phyloP scores from a whole-genome alignment of 37 sponge, comb jelly and placozoan genomes.

The Diacarnus erythraeanus region DNA sequence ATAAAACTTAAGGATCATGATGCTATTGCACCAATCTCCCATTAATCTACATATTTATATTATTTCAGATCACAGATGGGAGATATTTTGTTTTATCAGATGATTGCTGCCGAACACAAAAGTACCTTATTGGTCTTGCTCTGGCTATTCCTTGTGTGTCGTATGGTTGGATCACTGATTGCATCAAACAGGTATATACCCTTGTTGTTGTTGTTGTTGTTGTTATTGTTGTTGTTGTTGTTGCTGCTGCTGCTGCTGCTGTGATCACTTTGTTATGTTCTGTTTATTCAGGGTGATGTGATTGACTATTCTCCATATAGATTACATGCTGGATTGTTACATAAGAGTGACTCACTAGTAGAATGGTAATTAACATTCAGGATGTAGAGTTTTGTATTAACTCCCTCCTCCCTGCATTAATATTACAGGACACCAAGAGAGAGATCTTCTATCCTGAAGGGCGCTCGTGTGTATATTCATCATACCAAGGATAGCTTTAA shows the following conservation, averaged over 20 bases:
- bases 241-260: too few relatives aligned
- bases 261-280: not conserved
- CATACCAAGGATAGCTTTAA: not conserved
- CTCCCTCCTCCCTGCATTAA: slow-evolving; percentile 2
- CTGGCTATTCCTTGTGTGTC: slow-evolving; percentile 62
- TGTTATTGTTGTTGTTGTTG: too few relatives aligned
- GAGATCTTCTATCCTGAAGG: slow-evolving; percentile 24
- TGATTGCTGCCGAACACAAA: slow-evolving; percentile 42
- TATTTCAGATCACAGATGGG: slow-evolving; percentile 16
- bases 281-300: slow-evolving; percentile 10
- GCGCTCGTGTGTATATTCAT: slow-evolving; percentile 3
- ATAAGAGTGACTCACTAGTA: not conserved
- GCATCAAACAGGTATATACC: slow-evolving; percentile 56
- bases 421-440: slow-evolving; percentile 18
- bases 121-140: slow-evolving; percentile 64
- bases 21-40: too few relatives aligned
- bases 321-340: slow-evolving; percentile 18
- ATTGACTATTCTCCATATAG: slow-evolving; percentile 13
- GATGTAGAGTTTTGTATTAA: slow-evolving; percentile 1
- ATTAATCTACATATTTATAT: not conserved
- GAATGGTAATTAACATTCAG: too few relatives aligned
- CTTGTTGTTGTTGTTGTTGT: too few relatives aligned
- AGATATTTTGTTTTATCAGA: slow-evolving; percentile 52
- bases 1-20: too few relatives aligned
- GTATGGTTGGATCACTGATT: slow-evolving; percentile 49